Base-by-base conservation (phyloP, 2,113 vertebrate species). In the Onychorhynchus coronatus region DNA sequence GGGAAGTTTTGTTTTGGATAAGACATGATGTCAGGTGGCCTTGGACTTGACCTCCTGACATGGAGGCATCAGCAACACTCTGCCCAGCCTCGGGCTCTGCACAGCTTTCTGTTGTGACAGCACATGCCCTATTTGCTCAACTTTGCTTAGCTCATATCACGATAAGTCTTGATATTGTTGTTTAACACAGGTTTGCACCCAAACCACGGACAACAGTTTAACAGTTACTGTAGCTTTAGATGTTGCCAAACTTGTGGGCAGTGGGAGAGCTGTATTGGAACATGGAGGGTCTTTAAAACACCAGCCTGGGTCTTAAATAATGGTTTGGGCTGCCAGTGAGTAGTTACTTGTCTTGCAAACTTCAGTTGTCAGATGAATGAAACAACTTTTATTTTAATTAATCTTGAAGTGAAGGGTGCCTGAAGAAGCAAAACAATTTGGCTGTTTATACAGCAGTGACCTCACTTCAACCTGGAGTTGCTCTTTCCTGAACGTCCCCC, bases 101-200 rank as follows among this genome's bases (percentile, higher is more conserved):
- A 24, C 24, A 62, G 76, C 58, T 85, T 53, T 80, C 85, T 89
- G 65, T 92, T 86, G 83, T 1, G 0, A 86, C 63, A 96, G 12
- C 42, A 39, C 33, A 4, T 35, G 63, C 83, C 53, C 19, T 30
- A 5, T 81, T 88, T 95, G 33, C 93, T 87, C 65, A 86, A 6
- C 63, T 77, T 81, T 27, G 27, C 35, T 81, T 88, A 71, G 80
- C 27, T 92, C 72, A 81, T 84, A 68, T 91, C 59, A 55, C 93
- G 92, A 91, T 84, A 90, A 92, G 47, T 68, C 47, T 79, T 55
- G 42, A 35, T 44, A 12, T 30, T 83, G 53, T 91, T 83, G 53
- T 91, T 88, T 77, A 86, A 37, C 2, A 1, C 30, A 47, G 55
- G 44, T 67, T 95, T 92, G 74, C 68, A 44, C 37, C 27, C 53